Evolutionary conservation across 2,113 vertebrate genomes (phyloP), one percentile per base, ranked within the genome.

Genomic region (Proterorhinus semilunaris): DNA sequence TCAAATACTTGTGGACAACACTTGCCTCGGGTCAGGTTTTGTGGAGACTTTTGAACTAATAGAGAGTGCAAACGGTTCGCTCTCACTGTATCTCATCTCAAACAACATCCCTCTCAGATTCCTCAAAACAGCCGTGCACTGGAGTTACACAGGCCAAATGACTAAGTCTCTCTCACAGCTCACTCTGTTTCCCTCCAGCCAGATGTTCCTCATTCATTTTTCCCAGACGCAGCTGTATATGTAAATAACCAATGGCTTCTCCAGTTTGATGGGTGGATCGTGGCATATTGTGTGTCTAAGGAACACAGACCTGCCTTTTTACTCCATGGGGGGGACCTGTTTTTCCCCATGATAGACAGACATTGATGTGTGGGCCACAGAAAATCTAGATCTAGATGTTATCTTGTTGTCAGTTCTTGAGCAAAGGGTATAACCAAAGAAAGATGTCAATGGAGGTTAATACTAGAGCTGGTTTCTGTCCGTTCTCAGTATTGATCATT

Each of bases 181-280:
- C 69, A 77, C 77, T 69, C 54, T 72, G 75, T 27, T 75, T 68
- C 70, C 55, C 73, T 78, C 52, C 76, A 84, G 85, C 85, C 92
- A 93, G 89, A 91, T 93, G 92, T 93, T 93, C 87, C 75, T 91
- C 88, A 89, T 91, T 85, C 84, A 89, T 91, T 90, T 91, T 87
- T 91, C 88, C 75, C 68, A 52, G 71, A 86, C 61, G 46, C 92
- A 93, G 91, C 88, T 93, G 91, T 71, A 72, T 81, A 76, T 86
- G 84, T 93, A 90, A 91, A 93, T 92, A 93, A 93, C 89, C 87
- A 78, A 93, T 91, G 89, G 87, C 86, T 71, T 84, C 78, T 88
- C 66, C 78, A 71, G 81, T 86, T 80, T 76, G 85, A 87, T 80
- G 82, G 80, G 66, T 79, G 80, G 76, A 80, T 82, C 8, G 46